Base-by-base conservation (phyloP, 1,140 invertebrate species). In the Mactra quadrangularis region DNA sequence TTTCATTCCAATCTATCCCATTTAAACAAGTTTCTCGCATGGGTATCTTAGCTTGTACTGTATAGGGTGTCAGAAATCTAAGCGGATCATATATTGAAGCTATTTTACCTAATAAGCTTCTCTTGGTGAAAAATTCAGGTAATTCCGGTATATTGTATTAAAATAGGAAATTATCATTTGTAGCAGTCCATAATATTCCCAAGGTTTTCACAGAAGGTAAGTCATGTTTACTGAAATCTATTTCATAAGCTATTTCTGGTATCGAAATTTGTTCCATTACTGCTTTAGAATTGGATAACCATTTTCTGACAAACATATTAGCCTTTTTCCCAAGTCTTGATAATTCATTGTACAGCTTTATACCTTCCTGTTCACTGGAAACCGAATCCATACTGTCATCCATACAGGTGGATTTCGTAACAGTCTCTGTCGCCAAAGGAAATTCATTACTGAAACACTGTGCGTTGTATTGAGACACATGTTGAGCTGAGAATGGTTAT, bases 401-500 rank as follows among this genome's bases (percentile, higher is more conserved):
- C 38, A 68, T 68, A 22, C 41, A 68, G 35, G 64, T 68, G 9
- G 64, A 68, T 68, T 68, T 68, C 35, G 41, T 13, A 11, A 68
- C 33, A 7, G 64, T 68, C 22, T 68, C 64, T 41, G 64, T 13
- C 7, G 64, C 64, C 25, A 41, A 11, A 13, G 64, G 64, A 47
- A 7, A 74, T 4, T 53, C 50, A n/a, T n/a, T 15, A 27, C 38
- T 53, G 9, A 57, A 55, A 33, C 15, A 29, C 38, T 47, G 33
- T 7, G 35, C 66, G 38, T 82, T 45, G 22, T 52, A 31, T 64
- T 47, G 15, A 15, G 52, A 33, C 1, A 83, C 81, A 1, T 33
- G 64, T 45, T 72, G 53, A 7, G 83, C 76, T 9, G 52, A 47
- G 53, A 79, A 84, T 64, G 83, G 83, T 9, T 64, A 72, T 25